Conservation (phyloP, 2,888 invertebrate species). For the Belgica antarctica region DNA sequence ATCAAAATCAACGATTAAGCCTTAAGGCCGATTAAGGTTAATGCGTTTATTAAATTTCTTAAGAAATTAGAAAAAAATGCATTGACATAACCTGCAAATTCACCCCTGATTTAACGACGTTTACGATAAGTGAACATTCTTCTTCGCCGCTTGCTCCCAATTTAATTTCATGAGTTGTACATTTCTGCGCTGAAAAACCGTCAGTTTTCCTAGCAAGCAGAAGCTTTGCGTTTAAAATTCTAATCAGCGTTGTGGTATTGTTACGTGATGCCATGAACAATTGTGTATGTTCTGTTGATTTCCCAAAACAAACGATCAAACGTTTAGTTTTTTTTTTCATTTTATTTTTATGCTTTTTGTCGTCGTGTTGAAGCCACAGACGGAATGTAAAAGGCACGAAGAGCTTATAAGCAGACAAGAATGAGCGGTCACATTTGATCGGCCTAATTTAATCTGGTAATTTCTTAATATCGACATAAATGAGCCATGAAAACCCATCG, state of each 20-base stretch:
- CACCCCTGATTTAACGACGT: not conserved
- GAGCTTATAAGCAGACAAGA: too few species aligned
- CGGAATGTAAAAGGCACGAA: not conserved
- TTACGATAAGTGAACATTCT: not conserved
- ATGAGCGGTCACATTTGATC: constrained; percentile 38
- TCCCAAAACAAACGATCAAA: not conserved
- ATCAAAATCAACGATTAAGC: too few species aligned
- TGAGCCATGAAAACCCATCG: not conserved
- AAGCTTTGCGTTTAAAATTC: constrained; percentile 29
- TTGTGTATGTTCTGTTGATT: constrained; percentile 18
- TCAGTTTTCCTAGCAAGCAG: too few species aligned
- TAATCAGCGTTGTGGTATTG: not conserved
- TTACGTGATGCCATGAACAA: constrained; percentile 26
- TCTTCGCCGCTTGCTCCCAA: not conserved
- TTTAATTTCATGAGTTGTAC: not conserved
- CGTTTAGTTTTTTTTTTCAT: not conserved
- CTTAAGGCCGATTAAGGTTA: too few species aligned
- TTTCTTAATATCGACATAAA: constrained; percentile 13
- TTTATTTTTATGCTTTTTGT: not conserved
- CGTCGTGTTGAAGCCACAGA: not conserved
- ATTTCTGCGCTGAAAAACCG: not conserved
- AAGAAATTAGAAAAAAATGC: too few species aligned
- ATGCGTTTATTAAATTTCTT: too few species aligned
- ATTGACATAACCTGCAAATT: too few species aligned
- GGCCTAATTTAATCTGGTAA: constrained; percentile 36